Percentiles rank a stretch among this genome's conserved stretches.
Conservation (phyloP, 2,888 invertebrate species). For the Acronicta aceris region DNA sequence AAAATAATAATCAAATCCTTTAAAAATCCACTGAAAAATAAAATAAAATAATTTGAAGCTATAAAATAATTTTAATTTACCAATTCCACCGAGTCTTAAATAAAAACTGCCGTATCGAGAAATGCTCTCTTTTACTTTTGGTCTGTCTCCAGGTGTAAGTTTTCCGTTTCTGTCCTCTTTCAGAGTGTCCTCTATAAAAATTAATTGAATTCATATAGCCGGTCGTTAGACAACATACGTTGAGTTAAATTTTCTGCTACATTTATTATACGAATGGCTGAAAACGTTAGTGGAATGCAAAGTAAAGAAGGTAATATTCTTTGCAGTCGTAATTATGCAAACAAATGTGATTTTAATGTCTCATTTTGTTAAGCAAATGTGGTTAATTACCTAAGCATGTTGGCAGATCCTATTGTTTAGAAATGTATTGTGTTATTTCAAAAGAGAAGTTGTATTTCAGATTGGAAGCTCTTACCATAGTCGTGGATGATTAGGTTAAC, state of each 20-base stretch:
- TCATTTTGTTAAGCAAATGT: conserved; percentile 87
- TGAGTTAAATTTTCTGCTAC: conserved; percentile 69
- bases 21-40: conserved; percentile 18
- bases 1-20: conserved; percentile 40
- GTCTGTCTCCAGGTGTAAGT: conserved; percentile 73
- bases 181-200: conserved; percentile 73
- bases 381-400: conserved; percentile 77
- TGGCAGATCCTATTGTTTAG: conserved; percentile 52
- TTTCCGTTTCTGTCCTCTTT: conserved; percentile 79
- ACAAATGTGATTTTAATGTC: conserved; percentile 88
- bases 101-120: conserved; percentile 95
- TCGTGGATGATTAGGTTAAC: conserved; percentile 90
- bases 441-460: conserved; percentile 20
- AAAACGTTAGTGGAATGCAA: conserved; percentile 81
- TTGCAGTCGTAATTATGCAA: conserved; percentile 85
- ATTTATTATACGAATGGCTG: conserved; percentile 77
- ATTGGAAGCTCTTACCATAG: conserved; percentile 73
- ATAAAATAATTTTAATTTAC: conserved; percentile 75
- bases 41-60: conserved; percentile 34
- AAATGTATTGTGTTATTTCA: conserved; percentile 48
- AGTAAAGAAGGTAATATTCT: conserved; percentile 83
- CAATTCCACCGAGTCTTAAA: conserved; percentile 94
- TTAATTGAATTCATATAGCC: conserved; percentile 54
- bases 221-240: conserved; percentile 67
- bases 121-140: conserved; percentile 78